Evolutionary conservation across 1,140 invertebrate genomes (phyloP).

Genomic region (Neodiprion pinetum): DNA sequence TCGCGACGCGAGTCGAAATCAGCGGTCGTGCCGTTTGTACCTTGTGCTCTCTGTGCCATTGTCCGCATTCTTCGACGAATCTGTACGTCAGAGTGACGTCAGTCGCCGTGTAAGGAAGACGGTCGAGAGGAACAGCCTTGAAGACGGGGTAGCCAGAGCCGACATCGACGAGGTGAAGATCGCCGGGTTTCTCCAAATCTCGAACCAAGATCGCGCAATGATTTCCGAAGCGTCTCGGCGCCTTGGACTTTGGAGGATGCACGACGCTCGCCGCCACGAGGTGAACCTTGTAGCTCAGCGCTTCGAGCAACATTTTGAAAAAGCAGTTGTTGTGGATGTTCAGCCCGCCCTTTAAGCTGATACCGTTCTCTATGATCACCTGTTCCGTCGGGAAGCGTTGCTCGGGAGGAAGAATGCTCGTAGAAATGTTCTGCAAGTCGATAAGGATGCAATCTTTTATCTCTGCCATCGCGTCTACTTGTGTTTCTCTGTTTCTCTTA

Average conservation of each 20-base stretch:
- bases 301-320: not conserved
- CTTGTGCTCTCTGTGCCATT: constrained; percentile 13
- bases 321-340: constrained; percentile 10
- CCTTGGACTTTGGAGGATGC: not conserved
- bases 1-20: too few species aligned
- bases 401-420: not conserved
- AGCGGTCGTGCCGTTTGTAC: not conserved
- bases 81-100: constrained; percentile 11
- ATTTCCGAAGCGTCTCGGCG: not conserved
- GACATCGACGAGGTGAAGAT: constrained; percentile 10
- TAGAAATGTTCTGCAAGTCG: constrained; percentile 8
- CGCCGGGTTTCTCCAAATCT: not conserved
- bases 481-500: too few species aligned
- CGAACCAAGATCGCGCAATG: not conserved
- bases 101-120: not conserved
- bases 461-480: not conserved
- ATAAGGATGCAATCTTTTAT: not conserved
- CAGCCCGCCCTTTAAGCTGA: not conserved
- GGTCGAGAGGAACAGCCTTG: constrained; percentile 3
- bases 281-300: not conserved
- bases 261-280: not conserved
- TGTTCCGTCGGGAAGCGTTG: not conserved
- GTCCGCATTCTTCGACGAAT: constrained; percentile 6
- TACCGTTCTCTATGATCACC: not conserved
- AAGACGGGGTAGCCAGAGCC: constrained; percentile 7